A percentile compares a stretch with the other conserved stretches of the same genome.
Evolutionary conservation across 2,113 vertebrate genomes (phyloP).

Genomic region (Genyomyrus donnyi): DNA sequence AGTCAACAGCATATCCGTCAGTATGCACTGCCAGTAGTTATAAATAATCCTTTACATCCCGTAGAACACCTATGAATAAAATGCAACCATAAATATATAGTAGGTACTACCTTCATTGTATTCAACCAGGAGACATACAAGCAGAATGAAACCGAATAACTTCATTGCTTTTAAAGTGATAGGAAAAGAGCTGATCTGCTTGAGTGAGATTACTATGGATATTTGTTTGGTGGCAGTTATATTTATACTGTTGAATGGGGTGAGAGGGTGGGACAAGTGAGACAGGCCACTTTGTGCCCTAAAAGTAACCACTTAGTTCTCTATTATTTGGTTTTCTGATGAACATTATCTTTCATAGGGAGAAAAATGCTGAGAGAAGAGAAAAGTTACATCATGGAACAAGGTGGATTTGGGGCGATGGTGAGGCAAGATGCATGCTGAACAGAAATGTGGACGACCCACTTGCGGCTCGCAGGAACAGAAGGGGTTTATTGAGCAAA

Average conservation of each 20-base stretch:
- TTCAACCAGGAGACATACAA: not conserved
- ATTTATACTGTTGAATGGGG: not conserved
- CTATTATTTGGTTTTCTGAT: too few relatives aligned
- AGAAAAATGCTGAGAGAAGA: too few relatives aligned
- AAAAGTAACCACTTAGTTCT: too few relatives aligned
- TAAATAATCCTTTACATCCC: too few relatives aligned
- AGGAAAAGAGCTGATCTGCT: not conserved
- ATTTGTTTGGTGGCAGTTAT: not conserved
- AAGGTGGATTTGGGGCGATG: too few relatives aligned
- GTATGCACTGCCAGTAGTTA: not conserved
- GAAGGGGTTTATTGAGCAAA: too few relatives aligned
- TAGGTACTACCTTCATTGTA: not conserved
- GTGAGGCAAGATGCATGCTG: too few relatives aligned
- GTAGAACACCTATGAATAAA: not conserved
- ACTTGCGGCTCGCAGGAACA: too few relatives aligned
- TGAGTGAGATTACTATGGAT: not conserved
- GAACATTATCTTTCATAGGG: too few relatives aligned
- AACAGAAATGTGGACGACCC: too few relatives aligned
- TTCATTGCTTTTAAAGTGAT: not conserved
- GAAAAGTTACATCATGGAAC: too few relatives aligned
- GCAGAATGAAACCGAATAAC: not conserved
- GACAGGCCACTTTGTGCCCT: not conserved
- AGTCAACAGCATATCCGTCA: not conserved
- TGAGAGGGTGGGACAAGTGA: not conserved
- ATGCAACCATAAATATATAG: not conserved